A percentile compares a stretch with the other conserved stretches of the same genome.
Evolutionary conservation across 2,797 vertebrate species (phyloP).

Genomic region (Lophotriccus pileatus): DNA sequence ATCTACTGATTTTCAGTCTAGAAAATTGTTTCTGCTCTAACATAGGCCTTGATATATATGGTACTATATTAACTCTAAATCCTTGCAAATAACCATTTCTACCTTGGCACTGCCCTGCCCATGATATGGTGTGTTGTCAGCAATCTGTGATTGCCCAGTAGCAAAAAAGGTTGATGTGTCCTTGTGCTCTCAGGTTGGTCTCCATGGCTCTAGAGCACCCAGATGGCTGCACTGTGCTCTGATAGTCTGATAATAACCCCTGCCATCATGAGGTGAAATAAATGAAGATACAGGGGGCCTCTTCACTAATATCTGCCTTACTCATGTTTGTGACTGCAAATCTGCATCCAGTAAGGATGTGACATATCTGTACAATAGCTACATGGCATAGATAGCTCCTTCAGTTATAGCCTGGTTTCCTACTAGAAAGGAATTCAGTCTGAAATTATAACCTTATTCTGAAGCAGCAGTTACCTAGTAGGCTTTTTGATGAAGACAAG

Average conservation of each 20-base stretch:
- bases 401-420: not conserved
- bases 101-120: not conserved
- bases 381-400: not conserved
- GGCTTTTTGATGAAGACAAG: not conserved
- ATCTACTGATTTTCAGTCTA: not conserved
- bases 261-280: slow-evolving; percentile 73
- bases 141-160: not conserved
- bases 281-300: slow-evolving; percentile 28
- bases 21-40: not conserved
- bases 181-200: slow-evolving; percentile 60
- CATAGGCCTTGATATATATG: not conserved
- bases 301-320: not conserved
- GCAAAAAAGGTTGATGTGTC: slow-evolving; percentile 32
- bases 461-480: not conserved
- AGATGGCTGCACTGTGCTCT: slow-evolving; percentile 83
- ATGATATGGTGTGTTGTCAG: not conserved
- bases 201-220: slow-evolving; percentile 65
- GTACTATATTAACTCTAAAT: not conserved
- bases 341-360: not conserved
- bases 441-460: not conserved
- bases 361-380: not conserved
- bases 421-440: not conserved
- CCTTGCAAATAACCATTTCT: not conserved
- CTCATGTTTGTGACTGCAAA: not conserved
- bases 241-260: slow-evolving; percentile 70